These are phyloP conservation scores for Stenotaenia linearis DNA, from an alignment of 2,888 invertebrate genomes.

Conservation along the genomic window DNA sequence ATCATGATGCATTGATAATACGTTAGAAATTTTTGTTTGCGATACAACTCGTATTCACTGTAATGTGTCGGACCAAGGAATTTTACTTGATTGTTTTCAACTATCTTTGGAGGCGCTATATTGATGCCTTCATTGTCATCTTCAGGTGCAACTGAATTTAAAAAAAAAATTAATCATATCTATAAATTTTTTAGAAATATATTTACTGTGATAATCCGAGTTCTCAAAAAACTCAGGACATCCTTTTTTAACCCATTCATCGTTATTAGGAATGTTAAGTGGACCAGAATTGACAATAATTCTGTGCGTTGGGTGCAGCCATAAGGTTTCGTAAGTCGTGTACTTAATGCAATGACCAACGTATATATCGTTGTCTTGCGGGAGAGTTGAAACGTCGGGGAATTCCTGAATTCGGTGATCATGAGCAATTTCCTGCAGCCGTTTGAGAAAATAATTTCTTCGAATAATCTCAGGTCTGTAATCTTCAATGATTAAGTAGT, in stretches of 20 bases:
- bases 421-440: neutral
- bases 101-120: neutral
- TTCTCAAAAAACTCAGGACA: neutral
- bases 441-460: neutral
- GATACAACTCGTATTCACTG: conserved; percentile 2
- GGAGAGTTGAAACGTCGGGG: neutral
- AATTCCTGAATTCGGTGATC: neutral
- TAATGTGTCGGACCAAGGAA: neutral
- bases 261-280: neutral
- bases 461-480: neutral
- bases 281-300: neutral
- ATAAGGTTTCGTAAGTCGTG: neutral
- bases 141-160: neutral
- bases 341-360: neutral
- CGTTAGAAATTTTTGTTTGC: neutral
- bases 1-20: conserved; percentile 6
- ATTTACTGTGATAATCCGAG: neutral
- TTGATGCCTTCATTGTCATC: conserved; percentile 2
- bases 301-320: neutral
- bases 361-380: neutral
- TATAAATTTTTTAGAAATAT: no score
- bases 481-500: neutral
- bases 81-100: neutral
- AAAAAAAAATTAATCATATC: neutral
- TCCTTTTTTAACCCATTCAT: neutral